Base-by-base conservation (phyloP, 2,888 invertebrate species). In the Metopia argyrocephala region DNA sequence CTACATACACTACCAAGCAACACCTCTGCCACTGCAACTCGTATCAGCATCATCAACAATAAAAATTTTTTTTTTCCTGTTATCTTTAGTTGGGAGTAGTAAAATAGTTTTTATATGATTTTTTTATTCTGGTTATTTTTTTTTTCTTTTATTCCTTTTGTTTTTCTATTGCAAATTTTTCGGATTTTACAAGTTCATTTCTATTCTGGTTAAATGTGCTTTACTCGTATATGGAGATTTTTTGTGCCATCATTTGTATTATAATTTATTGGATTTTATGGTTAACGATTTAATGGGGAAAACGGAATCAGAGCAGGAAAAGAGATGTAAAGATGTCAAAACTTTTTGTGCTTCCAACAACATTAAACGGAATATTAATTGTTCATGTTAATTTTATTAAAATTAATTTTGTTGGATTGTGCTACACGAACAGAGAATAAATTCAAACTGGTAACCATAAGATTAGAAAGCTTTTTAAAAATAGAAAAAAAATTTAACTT, bases 201-300 rank as follows among this genome's bases (percentile, higher is more conserved):
- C 76, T 57, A 69, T 69, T 76, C 73, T 52, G 38, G 48, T 76
- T 73, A 69, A 76, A 68, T 73, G 57, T 66, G 52, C 73, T 62
- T 57, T 73, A 52, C 65, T 65, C 54, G 28, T 9, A 7, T 54
- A 50, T 56, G 15, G 23, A 25, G 2, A 9, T 54, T 73, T 54
- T 56, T 65, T 74, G 28, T 64, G 48, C 62, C 73, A 64, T 69
- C 64, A 59, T 66, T 75, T 64, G 69, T 65, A 59, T 74, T 76
- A 80, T 76, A 80, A 76, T 80, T 76, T 74, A 80, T 76, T 73
- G 73, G 69, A 80, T 69, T 80, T 69, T 76, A 31, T 66, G 70
- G 75, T 70, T 76, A 76, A 68, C 70, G 46, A 48, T 59, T 75
- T 66, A 62, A 62, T 66, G 66, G 69, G 2, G 20, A 56, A 64